A percentile compares a stretch with the other conserved stretches of the same genome.
Conservation (phyloP, 2,888 invertebrate species). For the Lasioglossum leucozonium region DNA sequence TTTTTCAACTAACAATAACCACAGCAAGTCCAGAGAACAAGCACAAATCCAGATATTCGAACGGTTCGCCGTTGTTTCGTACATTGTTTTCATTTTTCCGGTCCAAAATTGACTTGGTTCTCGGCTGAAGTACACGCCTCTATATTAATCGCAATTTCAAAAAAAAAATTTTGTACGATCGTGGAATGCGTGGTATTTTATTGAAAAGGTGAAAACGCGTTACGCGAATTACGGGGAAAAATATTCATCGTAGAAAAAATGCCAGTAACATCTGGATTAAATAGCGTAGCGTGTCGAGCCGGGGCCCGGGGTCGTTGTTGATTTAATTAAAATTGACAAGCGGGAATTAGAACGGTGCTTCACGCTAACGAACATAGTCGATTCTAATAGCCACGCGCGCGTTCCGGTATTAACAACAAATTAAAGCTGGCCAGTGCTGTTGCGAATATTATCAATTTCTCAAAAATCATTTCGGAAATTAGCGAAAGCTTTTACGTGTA, state of each 20-base stretch:
- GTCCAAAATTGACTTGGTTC: background rate
- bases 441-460: background rate
- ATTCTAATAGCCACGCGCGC: background rate
- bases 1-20: constrained; percentile 24
- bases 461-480: background rate
- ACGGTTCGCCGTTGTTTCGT: background rate
- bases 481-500: background rate
- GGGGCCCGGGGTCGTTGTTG: background rate
- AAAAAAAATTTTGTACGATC: background rate
- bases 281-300: background rate
- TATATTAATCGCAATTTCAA: background rate
- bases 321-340: background rate
- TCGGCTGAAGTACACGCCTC: background rate
- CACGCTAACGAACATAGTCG: background rate
- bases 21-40: constrained; percentile 15
- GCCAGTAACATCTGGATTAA: background rate
- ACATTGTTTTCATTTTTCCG: background rate
- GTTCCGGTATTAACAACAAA: background rate
- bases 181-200: background rate
- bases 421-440: background rate
- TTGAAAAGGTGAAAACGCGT: background rate
- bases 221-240: background rate
- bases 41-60: background rate
- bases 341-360: background rate
- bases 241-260: background rate